Conservation (phyloP, 2,888 invertebrate genomes). For the Aelia acuminata region DNA sequence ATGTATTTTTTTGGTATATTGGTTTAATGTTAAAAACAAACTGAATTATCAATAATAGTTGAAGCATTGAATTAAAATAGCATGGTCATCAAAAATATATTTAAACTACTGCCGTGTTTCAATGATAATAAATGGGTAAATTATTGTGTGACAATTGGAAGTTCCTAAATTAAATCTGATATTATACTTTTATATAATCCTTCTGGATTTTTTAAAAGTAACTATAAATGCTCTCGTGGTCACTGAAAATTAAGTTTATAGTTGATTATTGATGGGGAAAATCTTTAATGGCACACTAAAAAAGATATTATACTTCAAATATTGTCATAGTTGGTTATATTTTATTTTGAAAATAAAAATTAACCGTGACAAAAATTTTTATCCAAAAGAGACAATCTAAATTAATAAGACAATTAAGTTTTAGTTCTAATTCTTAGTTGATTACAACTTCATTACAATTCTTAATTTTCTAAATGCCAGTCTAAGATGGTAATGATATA, state of each 20-base stretch:
- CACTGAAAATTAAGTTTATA: not conserved
- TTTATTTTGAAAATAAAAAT: not conserved
- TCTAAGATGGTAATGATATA: not conserved
- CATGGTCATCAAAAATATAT: not conserved
- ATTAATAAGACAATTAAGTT: not conserved
- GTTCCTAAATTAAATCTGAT: not conserved
- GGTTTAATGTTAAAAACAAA: not conserved
- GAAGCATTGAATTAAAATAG: not conserved
- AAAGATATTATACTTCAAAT: not conserved
- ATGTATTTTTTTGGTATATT: conserved; percentile 13
- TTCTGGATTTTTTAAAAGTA: not conserved
- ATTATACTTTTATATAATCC: not conserved
- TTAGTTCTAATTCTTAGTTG: not conserved
- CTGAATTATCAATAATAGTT: not conserved
- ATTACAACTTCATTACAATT: not conserved
- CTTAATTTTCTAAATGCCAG: not conserved
- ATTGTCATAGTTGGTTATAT: not conserved
- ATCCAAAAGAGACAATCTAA: not conserved
- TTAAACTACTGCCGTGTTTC: not conserved
- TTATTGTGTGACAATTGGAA: not conserved
- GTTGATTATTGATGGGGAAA: not conserved
- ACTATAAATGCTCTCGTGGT: not conserved
- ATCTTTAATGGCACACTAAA: not conserved
- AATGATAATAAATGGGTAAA: not conserved
- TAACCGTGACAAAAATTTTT: not conserved